Conservation (phyloP, 2,888 invertebrate genomes). For the Thera britannica region DNA sequence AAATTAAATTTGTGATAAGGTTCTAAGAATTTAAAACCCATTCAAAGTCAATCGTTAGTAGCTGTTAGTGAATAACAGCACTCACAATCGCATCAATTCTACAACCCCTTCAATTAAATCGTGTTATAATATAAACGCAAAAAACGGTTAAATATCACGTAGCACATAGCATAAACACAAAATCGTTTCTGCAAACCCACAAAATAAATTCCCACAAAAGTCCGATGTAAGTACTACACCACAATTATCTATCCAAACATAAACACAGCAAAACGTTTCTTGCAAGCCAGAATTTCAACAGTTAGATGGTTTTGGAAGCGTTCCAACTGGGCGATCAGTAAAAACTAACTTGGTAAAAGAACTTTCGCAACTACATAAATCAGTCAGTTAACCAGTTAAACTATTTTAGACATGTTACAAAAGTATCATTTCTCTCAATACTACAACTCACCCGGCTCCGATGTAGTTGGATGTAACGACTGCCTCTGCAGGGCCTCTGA, state of each 20-base stretch:
- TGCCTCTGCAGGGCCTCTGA: constrained; percentile 96
- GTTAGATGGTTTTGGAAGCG: constrained; percentile 49
- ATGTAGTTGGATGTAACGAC: constrained; percentile 97
- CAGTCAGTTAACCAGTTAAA: constrained; percentile 33
- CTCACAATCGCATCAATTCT: constrained; percentile 61
- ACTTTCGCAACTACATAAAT: constrained; percentile 34
- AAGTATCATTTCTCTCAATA: constrained; percentile 29
- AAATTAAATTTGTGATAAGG: background rate
- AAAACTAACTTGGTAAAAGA: constrained; percentile 37
- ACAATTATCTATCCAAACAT: constrained; percentile 46
- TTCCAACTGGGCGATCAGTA: constrained; percentile 45
- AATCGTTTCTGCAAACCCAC: constrained; percentile 40
- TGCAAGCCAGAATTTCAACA: constrained; percentile 39
- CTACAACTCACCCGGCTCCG: constrained; percentile 90
- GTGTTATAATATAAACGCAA: constrained; percentile 26
- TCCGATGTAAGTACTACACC: constrained; percentile 45
- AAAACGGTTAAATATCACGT: constrained; percentile 36
- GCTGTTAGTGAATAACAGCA: constrained; percentile 84
- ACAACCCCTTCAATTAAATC: constrained; percentile 44
- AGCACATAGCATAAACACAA: constrained; percentile 42
- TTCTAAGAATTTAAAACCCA: constrained; percentile 50
- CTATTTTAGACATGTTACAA: constrained; percentile 13
- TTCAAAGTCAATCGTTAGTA: constrained; percentile 82
- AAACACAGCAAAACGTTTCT: constrained; percentile 48
- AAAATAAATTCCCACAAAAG: constrained; percentile 46